Evolutionary conservation across 2,797 vertebrate genomes (phyloP).

Genomic region (Enteromius afrohamiltoni): DNA sequence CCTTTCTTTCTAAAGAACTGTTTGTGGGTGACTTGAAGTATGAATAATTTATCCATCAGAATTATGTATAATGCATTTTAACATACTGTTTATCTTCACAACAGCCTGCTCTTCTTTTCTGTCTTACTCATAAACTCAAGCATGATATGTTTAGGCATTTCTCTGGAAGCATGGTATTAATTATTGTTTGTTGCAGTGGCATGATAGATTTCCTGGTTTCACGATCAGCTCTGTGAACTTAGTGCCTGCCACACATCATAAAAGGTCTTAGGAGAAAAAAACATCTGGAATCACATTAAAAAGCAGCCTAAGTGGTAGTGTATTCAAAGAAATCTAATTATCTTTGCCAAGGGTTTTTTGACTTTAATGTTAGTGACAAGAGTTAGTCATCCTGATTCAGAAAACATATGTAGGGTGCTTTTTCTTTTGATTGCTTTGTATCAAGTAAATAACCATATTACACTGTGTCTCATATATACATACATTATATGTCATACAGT

Average conservation of each 20-base stretch:
- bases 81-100: conserved; percentile 10
- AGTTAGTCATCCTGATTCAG: not conserved
- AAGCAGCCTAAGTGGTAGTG: not conserved
- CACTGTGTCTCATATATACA: not conserved
- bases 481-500: not conserved
- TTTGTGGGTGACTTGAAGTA: conserved; percentile 1
- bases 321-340: not conserved
- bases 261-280: not conserved
- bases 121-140: conserved; percentile 3
- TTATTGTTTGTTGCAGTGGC: not conserved
- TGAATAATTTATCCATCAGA: conserved; percentile 7
- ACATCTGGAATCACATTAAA: not conserved
- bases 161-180: not conserved
- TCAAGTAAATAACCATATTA: not conserved
- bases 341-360: not conserved
- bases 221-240: not conserved
- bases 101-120: not conserved
- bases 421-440: conserved; percentile 1
- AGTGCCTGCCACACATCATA: not conserved
- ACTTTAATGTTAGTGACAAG: not conserved
- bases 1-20: not conserved
- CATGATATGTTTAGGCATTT: not conserved
- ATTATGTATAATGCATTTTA: conserved; percentile 8
- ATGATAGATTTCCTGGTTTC: not conserved
- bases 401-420: not conserved